Conservation (phyloP, 2,797 vertebrate species). For the Rhinichthys osculus region DNA sequence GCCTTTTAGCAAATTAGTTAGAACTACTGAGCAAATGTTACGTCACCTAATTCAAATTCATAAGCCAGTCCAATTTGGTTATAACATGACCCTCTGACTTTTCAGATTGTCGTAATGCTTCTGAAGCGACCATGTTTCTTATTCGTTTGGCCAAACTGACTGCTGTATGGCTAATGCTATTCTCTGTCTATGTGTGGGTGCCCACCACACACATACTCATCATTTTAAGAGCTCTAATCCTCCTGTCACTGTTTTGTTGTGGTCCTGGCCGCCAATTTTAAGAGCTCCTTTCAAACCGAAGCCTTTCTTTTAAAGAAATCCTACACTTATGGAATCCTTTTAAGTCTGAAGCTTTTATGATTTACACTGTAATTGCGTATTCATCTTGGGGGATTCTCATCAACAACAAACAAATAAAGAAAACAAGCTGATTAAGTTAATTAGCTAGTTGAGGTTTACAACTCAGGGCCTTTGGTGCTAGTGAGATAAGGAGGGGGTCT, state of each 20-base stretch:
- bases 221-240: constrained; percentile 39
- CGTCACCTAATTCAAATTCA: background rate
- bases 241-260: constrained; percentile 23
- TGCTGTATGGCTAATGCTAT: constrained; percentile 17
- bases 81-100: background rate
- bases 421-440: constrained; percentile 49
- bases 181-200: constrained; percentile 2
- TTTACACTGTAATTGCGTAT: background rate
- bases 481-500: constrained; percentile 16
- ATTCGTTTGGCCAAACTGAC: background rate
- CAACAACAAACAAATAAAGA: constrained; percentile 35
- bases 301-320: constrained; percentile 34
- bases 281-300: constrained; percentile 17
- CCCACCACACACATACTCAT: constrained; percentile 31
- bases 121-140: background rate
- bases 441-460: constrained; percentile 29
- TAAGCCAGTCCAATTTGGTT: background rate
- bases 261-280: background rate
- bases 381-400: constrained; percentile 27
- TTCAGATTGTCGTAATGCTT: background rate
- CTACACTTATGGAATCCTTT: constrained; percentile 26
- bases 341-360: constrained; percentile 12
- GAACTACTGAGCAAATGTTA: background rate
- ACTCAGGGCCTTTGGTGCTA: background rate
- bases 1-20: background rate